These are phyloP conservation scores for Hydractinia symbiolongicarpus DNA, from an alignment of 30 jellyfish, hydroid and myxozoan species.

Conservation along the genomic window DNA sequence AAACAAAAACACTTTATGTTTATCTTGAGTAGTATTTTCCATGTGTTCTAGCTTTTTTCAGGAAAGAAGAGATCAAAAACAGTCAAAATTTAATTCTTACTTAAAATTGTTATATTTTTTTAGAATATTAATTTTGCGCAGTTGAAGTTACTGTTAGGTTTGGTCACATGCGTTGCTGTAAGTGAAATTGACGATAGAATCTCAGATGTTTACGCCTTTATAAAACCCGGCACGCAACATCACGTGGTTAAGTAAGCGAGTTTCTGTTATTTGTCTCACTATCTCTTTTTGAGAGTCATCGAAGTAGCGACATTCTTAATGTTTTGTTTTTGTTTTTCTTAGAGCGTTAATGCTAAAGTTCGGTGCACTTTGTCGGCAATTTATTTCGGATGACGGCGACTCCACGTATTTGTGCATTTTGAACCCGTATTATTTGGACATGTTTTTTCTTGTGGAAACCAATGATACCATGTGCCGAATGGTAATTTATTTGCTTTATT, in stretches of 20 bases:
- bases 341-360: conserved; percentile 56
- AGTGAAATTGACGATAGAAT: conserved; percentile 48
- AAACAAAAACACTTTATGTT: too few species aligned
- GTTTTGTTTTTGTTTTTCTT: background rate
- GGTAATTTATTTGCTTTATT: conserved; percentile 9
- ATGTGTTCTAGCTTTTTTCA: too few species aligned
- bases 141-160: conserved; percentile 47
- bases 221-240: conserved; percentile 17
- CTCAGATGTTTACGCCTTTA: conserved; percentile 27
- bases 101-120: background rate
- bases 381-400: conserved; percentile 52
- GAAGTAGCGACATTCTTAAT: too few species aligned
- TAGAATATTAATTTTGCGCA: conserved; percentile 41
- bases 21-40: too few species aligned
- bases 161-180: conserved; percentile 41
- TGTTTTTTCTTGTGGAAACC: conserved; percentile 62
- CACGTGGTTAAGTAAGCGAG: conserved; percentile 1
- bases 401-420: conserved; percentile 54
- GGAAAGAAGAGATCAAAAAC: too few species aligned
- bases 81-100: too few species aligned
- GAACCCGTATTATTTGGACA: conserved; percentile 70
- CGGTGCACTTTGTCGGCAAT: conserved; percentile 61
- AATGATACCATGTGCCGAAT: conserved; percentile 31
- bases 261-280: background rate
- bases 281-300: background rate